Conservation (phyloP, 2,113 vertebrate species). For the Crotophaga sulcirostris region DNA sequence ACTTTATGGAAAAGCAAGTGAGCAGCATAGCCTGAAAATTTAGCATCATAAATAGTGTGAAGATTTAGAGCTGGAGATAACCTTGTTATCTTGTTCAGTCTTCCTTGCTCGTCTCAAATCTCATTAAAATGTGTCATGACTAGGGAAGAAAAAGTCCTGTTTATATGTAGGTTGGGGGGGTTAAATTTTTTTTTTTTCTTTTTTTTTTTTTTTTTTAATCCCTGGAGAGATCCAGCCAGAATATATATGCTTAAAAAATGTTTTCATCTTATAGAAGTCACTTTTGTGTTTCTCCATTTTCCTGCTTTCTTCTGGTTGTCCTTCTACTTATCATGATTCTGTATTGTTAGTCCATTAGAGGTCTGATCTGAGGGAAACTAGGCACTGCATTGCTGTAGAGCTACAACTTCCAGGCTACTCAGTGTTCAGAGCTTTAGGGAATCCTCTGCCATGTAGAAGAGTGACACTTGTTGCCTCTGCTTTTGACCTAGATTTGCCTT, state of each 20-base stretch:
- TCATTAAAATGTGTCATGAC: constrained; percentile 42
- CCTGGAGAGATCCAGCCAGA: not conserved
- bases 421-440: not conserved
- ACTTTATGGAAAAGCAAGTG: constrained; percentile 38
- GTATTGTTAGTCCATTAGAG: not conserved
- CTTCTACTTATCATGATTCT: not conserved
- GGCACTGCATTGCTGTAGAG: not conserved
- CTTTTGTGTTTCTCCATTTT: not conserved
- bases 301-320: not conserved
- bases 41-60: constrained; percentile 40
- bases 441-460: not conserved
- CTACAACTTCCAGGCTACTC: not conserved
- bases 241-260: not conserved
- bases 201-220: not conserved
- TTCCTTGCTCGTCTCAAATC: constrained; percentile 39
- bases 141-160: not conserved
- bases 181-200: too few relatives aligned
- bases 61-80: constrained; percentile 39
- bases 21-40: constrained; percentile 38
- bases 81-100: constrained; percentile 41
- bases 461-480: fast-evolving
- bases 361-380: not conserved
- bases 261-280: not conserved
- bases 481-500: not conserved
- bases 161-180: not conserved